Base-by-base conservation (phyloP, 2,113 vertebrate species). In the Trachemys scripta region DNA sequence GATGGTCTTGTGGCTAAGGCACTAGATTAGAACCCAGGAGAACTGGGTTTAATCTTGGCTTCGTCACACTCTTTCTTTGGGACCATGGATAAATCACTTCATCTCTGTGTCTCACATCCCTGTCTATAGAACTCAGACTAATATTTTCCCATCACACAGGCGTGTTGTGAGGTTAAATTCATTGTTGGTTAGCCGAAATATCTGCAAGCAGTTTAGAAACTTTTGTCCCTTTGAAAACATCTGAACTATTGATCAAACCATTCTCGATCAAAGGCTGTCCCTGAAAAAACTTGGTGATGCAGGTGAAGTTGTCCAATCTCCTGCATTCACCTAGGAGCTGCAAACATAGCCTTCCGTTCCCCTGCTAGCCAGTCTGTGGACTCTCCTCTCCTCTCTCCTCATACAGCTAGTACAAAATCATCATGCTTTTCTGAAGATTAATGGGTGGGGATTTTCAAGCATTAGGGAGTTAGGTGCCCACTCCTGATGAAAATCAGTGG, bases 171-270 rank as follows among this genome's bases (percentile, higher is more conserved):
- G 22, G 72, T 42, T 75, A 75, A 42, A 57, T 5, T 13, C 13
- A 0, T 2, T 1, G 5, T 29, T 1, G 24, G 50, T 38, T n/a
- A 1, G 2, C 54, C 19, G 31, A n/a, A 31, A 38, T 4, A 10
- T 24, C 81, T 2, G 0, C 49, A 45, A 75, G 38, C 72, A 42
- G 35, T 8, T 69, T 72, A 31, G n/a, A 22, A 75, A 75, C 20
- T 75, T 42, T 38, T 45, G 72, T 22, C 72, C 72, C 22, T 42
- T 75, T 75, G 72, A 24, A 42, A 22, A 42, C 38, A 22, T 42
- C 72, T 5, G 5, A 75, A 75, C 38, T 65, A 65, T 62, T 62
- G 27, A 62, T 35, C 31, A 65, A 65, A 65, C 7, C 12, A 35
- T 16, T 65, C 62, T 35, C 31, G 7, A 65, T 19, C 62, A 65